Base-by-base conservation (phyloP, 92 coral and sea anemone species). In the Desmophyllum pertusum region DNA sequence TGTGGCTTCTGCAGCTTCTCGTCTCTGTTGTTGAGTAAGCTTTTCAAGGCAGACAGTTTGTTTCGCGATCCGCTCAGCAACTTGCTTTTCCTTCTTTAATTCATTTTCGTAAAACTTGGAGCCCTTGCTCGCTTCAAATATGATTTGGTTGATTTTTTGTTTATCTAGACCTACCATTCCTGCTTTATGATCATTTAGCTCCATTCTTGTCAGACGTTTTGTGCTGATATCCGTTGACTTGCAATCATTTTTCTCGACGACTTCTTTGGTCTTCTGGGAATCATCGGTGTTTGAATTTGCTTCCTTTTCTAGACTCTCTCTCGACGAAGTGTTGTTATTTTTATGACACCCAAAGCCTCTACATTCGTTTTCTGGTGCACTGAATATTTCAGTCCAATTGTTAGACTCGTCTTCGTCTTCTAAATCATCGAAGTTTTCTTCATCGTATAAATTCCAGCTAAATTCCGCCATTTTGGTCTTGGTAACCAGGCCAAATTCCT, bases 121-220 rank as follows among this genome's bases (percentile, higher is more conserved):
- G 35, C 99, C 99, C 80, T 94, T 97, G 63, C 99, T 97, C 10
- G 98, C 98, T 83, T 97, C 99, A 83, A 83, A 89, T 70, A 97
- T 97, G 41, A 97, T 97, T 69, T 91, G 89, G 88, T 97, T 97
- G 30, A 97, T 97, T 86, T 89, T 85, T 71, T 94, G 94, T 75
- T 88, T 94, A 79, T 97, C 98, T 21, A 97, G 84, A 4, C 98
- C 98, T 74, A 94, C 93, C 99, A 97, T 97, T 36, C 99, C 99
- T 27, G 99, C 99, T 82, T 97, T 97, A 64, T 93, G 93, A 62
- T 95, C 98, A 80, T 97, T 97, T 45, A 97, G 71, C 39, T 96
- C 93, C 99, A 97, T 94, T 74, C 99, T 92, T 33, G 96, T 88
- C 10, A 95, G 90, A 13, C 88, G 90, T 62, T 69, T 64, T 64